These are phyloP conservation scores for Lepeophtheirus salmonis DNA, from an alignment of 1,140 invertebrate genomes.

Conservation along the genomic window DNA sequence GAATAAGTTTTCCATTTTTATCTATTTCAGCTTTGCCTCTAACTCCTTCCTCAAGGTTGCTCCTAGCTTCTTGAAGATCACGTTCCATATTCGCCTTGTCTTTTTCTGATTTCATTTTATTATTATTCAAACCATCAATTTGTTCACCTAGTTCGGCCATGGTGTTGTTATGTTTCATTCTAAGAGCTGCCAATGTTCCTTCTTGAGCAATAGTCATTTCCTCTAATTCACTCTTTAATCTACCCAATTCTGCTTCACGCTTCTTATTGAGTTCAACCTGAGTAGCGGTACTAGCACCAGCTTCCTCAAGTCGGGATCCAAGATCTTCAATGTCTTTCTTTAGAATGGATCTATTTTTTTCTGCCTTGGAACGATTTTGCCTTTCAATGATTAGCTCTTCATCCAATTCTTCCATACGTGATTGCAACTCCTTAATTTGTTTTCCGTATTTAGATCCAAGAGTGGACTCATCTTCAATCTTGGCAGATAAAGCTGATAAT, in stretches of 20 bases:
- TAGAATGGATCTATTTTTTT: constrained; percentile 88
- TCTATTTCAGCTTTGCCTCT: constrained; percentile 50
- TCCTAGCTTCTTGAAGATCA: constrained; percentile 32
- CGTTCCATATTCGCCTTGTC: constrained; percentile 33
- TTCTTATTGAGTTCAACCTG: constrained; percentile 59
- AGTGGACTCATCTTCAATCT: constrained; percentile 41
- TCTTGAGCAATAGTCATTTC: constrained; percentile 97
- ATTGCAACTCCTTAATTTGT: constrained; percentile 39
- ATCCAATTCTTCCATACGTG: constrained; percentile 36
- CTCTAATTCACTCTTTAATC: constrained; percentile 63
- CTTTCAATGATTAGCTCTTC: constrained; percentile 40
- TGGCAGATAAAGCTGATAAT: constrained; percentile 31
- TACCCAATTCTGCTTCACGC: constrained; percentile 39
- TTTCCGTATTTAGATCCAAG: constrained; percentile 39
- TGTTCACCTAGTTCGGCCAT: constrained; percentile 96
- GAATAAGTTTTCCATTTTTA: constrained; percentile 45
- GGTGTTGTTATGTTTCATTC: constrained; percentile 98
- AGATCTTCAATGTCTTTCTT: constrained; percentile 91
- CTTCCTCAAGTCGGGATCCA: constrained; percentile 69
- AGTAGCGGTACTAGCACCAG: constrained; percentile 90
- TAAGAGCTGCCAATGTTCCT: constrained; percentile 71
- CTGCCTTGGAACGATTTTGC: constrained; percentile 42
- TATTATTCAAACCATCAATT: constrained; percentile 97
- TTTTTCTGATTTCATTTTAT: constrained; percentile 71
- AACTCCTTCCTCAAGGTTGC: constrained; percentile 31